Evolutionary conservation across 92 coral and sea anemone species (phyloP), one percentile per base, ranked within the genome.

Genomic region (Zoanthus gigantus): DNA sequence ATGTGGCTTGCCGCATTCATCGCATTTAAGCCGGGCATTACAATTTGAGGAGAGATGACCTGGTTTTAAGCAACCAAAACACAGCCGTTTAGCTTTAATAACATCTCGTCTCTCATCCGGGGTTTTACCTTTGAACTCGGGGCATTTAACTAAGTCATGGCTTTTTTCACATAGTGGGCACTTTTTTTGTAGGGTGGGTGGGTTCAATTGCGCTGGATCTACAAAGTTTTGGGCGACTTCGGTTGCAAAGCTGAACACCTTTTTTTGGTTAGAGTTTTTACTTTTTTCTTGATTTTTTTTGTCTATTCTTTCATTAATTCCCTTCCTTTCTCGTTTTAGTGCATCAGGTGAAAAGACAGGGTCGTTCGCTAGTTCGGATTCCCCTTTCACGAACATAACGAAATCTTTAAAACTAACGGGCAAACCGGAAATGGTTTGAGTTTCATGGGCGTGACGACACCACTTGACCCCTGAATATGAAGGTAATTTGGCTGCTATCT

Each of bases 361-460:
- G 60, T 92, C 91, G 15, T 47, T 83, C 2, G 91, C 94, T 23
- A 91, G 66, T 10, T 91, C 86, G 5, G 92, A 79, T 47, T 91
- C 91, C 48, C 57, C 79, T 56, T 44, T 74, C 13, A 90, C 83
- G 72, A 90, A 90, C 66, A 54, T 47, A 12, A 87, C 93, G 11
- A 91, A 81, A 46, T 81, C 84, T 4, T 57, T 18, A 14, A 79
- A 79, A 7, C 86, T 47, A 8, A 85, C 78, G 14, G 66, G 15
- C 6, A 73, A 32, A 32, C 76, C 87, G n/a, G 46, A 14, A 45
- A 47, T 73, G 31, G 14, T 30, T 69, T 83, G 53, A 32, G 54
- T 14, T 16, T 31, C 82, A 37, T 46, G 56, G 11, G 81, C 89
- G 66, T 82, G 74, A 16, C 88, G 72, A 54, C 42, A 37, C 42